Evolutionary conservation across 1,140 invertebrate species (phyloP), one percentile per base, ranked within the genome.

Genomic region (Brachionus rotundiformis): DNA sequence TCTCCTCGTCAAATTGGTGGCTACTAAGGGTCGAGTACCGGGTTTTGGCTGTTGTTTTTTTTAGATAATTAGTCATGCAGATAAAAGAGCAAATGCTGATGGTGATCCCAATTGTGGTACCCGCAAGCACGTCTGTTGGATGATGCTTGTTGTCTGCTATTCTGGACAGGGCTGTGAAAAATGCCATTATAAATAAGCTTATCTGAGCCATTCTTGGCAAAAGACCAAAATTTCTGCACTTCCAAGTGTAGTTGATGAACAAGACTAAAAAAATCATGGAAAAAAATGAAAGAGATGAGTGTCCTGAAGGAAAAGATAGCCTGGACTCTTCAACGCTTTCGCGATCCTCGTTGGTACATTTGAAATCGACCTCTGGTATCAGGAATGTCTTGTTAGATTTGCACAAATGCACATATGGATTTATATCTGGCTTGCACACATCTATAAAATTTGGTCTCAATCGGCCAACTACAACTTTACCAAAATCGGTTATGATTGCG

Each of bases 91-190:
- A 83, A 33, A 88, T 80, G 63, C 91, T 91, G 65, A 90, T 87
- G 31, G 89, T 73, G 25, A 86, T 86, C 27, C 92, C 92, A 77
- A 92, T 87, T 63, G 89, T 82, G 10, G 88, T 86, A 16, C 92
- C 92, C 77, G 90, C 89, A 2, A 92, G 85, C 5, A 93, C 92
- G 86, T 93, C 92, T 84, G 92, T 94, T 93, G 94, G 95, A 85
- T 96, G 95, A 88, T 96, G 95, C 87, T 95, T 96, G 87, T 95
- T 94, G 89, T 96, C 92, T 0, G 93, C 93, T n/a, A 96, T 91
- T 36, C 94, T 90, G 7, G 93, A 92, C 88, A 95, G 11, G 13
- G 79, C 54, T 63, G 76, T 79, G 16, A 59, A 79, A 39, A 59
- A 41, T n/a, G 76, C 76, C 47, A 79, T 31, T 16, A 63, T 23